Evolutionary conservation across 2,113 vertebrate genomes (phyloP), one percentile per base, ranked within the genome.

Genomic region (Tautogolabrus adspersus): DNA sequence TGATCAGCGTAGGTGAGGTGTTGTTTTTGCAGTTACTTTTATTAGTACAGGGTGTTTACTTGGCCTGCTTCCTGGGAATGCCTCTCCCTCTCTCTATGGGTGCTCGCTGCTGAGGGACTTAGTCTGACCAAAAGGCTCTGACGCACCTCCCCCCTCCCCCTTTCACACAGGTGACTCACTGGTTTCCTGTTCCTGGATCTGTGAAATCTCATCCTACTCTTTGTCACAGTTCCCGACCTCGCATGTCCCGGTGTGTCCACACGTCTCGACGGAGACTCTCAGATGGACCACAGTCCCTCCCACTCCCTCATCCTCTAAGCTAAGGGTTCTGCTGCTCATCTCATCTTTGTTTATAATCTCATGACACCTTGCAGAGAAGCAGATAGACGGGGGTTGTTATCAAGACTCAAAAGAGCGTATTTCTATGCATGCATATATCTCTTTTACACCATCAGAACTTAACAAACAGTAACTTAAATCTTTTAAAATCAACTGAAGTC

Each of bases 61-160:
- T 67, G 70, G 79, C 72, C 74, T 22, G 71, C 19, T 51, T 72
- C 88, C 75, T 68, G 86, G 84, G 82, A 78, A 87, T 34, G 80
- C 82, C 82, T 78, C 46, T 78, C 46, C 63, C 59, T 78, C 40
- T 70, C 64, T 60, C 64, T 65, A 40, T 49, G 65, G 49, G 47
- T 30, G 66, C 63, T 44, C 11, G 66, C 70, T 44, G 55, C 30
- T 3, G 10, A 57, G 64, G 69, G 76, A 69, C 59, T 76, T 75
- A 9, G 38, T 86, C 79, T 85, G 84, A 85, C 86, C 85, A 90
- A 87, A 87, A 91, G 85, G 88, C 85, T 34, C 59, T 90, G 91
- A 93, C 79, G 71, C 90, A 91, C 69, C 71, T 59, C 5, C 55
- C 75, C 16, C 72, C 68, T 71, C 61, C 6, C 55, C 75, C 16